phyloP scores from a whole-genome alignment of 2,797 vertebrate species.

The Gymnodraco acuticeps region DNA sequence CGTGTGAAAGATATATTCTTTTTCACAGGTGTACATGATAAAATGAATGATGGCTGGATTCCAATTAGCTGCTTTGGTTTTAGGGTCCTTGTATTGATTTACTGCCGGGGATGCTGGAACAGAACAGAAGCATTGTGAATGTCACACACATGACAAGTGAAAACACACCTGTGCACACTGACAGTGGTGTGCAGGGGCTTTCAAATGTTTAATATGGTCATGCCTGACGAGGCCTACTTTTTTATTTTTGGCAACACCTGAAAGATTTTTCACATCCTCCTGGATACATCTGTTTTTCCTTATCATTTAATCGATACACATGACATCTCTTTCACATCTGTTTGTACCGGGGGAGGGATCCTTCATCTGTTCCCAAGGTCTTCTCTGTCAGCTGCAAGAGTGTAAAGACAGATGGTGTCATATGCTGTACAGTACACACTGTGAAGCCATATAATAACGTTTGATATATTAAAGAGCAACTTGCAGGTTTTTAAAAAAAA shows the following conservation, averaged over 20 bases:
- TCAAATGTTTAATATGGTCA: background rate
- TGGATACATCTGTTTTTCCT: too few relatives aligned
- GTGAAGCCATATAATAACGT: background rate
- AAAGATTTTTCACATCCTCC: too few relatives aligned
- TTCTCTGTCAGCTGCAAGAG: too few relatives aligned
- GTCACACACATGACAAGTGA: slow-evolving; percentile 3
- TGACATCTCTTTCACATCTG: too few relatives aligned
- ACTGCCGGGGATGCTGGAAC: background rate
- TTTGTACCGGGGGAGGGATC: too few relatives aligned
- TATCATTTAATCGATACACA: too few relatives aligned
- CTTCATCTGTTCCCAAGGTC: too few relatives aligned
- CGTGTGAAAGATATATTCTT: background rate
- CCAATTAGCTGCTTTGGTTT: background rate
- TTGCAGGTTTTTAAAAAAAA: too few relatives aligned
- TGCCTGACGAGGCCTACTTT: too few relatives aligned
- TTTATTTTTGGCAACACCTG: too few relatives aligned
- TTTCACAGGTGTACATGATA: background rate
- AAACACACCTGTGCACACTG: background rate
- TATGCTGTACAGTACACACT: background rate
- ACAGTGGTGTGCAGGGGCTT: background rate
- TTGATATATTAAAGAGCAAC: background rate
- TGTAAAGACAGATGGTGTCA: too few relatives aligned
- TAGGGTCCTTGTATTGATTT: background rate
- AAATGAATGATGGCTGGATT: background rate
- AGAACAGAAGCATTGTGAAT: background rate